Evolutionary conservation across 2,797 vertebrate species (phyloP), one percentile per base, ranked within the genome.

Genomic region (Linurgus olivaceus): DNA sequence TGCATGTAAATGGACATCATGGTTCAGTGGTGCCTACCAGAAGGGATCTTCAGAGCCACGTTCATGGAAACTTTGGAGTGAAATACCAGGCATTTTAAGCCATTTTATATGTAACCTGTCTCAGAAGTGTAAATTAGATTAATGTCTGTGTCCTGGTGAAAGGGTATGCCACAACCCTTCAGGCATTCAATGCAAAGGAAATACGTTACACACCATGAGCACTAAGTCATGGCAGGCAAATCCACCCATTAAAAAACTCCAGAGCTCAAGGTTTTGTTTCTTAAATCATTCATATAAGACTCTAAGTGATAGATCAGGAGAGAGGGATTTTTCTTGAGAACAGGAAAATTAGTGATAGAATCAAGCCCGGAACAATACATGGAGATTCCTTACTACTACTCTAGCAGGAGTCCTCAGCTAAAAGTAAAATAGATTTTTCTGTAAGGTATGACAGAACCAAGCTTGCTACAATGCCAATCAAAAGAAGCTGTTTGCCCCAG

Each of bases 111-210:
- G 37, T 61, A 63, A 73, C 9, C 31, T 77, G 24, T 55, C 44
- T 54, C 12, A 38, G 63, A 96, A 85, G 11, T 33, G 33, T 63
- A 28, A 37, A 37, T 59, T 37, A 58, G 8, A 72, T 80, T 29
- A 37, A 71, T 2, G 2, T 17, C 40, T 67, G 6, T 71, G 37
- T 52, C 42, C 57, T 61, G 28, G 26, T 5, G 3, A 92, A 76
- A 85, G 31, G 29, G 5, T 35, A 8, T 40, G 24, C 52, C n/a
- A 63, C 24, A 76, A 31, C 15, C 26, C 23, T 70, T 87, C 10
- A n/a, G 38, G 45, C 35, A 44, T n/a, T 21, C 0, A 1, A 13
- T 2, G 1, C 0, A 1, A 67, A 89, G 15, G 40, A 85, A 59
- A 24, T 71, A 4, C 0, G 0, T 73, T 70, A 26, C 29, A 58